Percentiles rank a stretch among this genome's conserved stretches.
Evolutionary conservation across 2,797 vertebrate genomes (phyloP).

Genomic region (Helicolenus hilgendorfi): DNA sequence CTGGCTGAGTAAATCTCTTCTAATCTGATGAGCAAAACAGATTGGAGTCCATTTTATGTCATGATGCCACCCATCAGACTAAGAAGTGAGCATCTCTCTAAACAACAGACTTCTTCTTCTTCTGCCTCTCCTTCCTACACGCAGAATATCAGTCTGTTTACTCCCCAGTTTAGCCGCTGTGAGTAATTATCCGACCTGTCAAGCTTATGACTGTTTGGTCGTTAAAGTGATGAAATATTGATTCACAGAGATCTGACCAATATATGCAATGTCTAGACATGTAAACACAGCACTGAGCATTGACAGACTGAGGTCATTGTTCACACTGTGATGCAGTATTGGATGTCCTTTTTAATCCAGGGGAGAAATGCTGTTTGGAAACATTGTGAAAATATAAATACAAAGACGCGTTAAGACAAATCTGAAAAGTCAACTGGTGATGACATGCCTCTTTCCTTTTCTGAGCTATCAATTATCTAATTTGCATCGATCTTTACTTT

Average conservation of each 20-base stretch:
- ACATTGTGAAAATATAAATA: not conserved
- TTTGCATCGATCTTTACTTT: not conserved
- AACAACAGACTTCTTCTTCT: not conserved
- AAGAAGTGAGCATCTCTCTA: conserved; percentile 19
- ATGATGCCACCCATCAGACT: conserved; percentile 23
- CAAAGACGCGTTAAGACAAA: not conserved
- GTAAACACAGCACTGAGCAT: conserved; percentile 23
- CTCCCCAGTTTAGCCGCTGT: not conserved
- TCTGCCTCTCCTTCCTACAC: not conserved
- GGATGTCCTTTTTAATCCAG: not conserved
- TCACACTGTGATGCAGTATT: conserved; percentile 18
- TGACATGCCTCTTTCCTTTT: not conserved
- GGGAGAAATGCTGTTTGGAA: not conserved
- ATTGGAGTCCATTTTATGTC: conserved; percentile 70
- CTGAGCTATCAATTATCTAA: too few species aligned
- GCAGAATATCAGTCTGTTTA: not conserved
- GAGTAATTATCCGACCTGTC: conserved; percentile 29
- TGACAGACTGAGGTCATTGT: conserved; percentile 8
- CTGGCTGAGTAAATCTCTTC: conserved; percentile 72
- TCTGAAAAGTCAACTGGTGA: not conserved
- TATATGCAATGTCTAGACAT: conserved; percentile 14
- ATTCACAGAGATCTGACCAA: conserved; percentile 22
- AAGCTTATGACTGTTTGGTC: conserved; percentile 20
- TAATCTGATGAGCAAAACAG: conserved; percentile 79
- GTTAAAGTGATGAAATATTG: conserved; percentile 41